Base-by-base conservation (phyloP, 2,888 invertebrate species). In the Sylvicola cinctus region DNA sequence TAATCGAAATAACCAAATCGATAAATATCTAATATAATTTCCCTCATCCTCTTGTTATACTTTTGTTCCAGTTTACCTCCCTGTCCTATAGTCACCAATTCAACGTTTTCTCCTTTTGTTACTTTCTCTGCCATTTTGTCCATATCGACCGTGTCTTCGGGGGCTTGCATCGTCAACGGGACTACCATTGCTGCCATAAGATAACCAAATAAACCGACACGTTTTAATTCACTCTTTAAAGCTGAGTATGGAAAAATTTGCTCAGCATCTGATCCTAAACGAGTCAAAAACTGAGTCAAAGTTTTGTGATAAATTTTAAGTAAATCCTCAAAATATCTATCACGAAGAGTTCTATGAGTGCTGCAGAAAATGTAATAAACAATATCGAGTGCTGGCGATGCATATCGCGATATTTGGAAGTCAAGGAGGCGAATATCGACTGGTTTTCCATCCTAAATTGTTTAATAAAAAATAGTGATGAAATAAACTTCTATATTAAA, bases 331-430 rank as follows among this genome's bases (percentile, higher is more conserved):
- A 51, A 53, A 36, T 54, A 45, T 17, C 39, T 36, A 41, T 49
- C 49, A 10, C 54, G 46, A 5, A 54, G 38, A 8, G 42, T 37
- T 16, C 48, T 49, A 31, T 49, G 49, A 3, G 53, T 54, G 35
- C 52, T 52, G 8, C 47, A 40, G 35, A 45, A 51, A 1, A 53
- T 39, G 36, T 51, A 54, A 34, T 50, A 50, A 3, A 51, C 43
- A 11, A 54, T 34, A 39, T 54, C 54, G 1, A 49, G 42, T 1
- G 51, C 44, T 2, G 54, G 54, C 2, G 53, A 44, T 1, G 51
- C 44, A 42, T 50, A 52, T 14, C 54, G 49, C 2, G 50, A 45
- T 42, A 54, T 44, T 41, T 54, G 54, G 39, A 50, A 54, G 37
- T 54, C 54, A 26, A 54, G 45, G 4, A 54, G 38, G 36, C 49